phyloP scores from a whole-genome alignment of 2,113 vertebrate genomes.

The Herpetotheres cachinnans region DNA sequence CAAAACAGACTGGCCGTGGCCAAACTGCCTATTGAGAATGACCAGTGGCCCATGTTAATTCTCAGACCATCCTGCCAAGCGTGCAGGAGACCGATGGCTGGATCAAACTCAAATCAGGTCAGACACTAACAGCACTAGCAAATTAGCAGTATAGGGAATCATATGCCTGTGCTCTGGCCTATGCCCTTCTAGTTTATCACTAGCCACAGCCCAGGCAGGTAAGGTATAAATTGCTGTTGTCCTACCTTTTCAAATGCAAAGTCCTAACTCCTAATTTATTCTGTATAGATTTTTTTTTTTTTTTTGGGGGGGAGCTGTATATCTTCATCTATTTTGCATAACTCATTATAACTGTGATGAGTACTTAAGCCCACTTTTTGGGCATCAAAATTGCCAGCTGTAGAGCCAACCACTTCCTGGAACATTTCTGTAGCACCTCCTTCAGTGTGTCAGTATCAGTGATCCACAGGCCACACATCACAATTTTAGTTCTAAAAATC shows the following conservation, averaged over 20 bases:
- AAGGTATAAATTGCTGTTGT: background rate
- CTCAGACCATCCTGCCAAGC: background rate
- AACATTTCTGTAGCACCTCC: background rate
- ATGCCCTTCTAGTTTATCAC: background rate
- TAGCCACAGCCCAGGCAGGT: background rate
- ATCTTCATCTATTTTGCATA: background rate
- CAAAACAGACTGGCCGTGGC: background rate
- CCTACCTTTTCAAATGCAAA: background rate
- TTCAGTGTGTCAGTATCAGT: background rate
- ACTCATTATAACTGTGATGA: background rate
- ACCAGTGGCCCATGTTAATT: background rate
- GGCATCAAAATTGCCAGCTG: background rate
- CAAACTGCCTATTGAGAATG: background rate
- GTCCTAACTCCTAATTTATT: background rate
- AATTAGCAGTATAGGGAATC: background rate
- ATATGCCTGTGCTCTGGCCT: background rate
- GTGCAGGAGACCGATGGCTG: background rate
- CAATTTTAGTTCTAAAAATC: background rate
- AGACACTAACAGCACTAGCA: background rate
- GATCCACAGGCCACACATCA: background rate
- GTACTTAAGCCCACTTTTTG: background rate
- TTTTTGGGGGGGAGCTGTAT: fast-evolving
- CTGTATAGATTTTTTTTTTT: background rate
- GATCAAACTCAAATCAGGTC: background rate
- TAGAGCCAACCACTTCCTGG: background rate